Conservation (phyloP, 2,113 vertebrate species). For the Mobula birostris region DNA sequence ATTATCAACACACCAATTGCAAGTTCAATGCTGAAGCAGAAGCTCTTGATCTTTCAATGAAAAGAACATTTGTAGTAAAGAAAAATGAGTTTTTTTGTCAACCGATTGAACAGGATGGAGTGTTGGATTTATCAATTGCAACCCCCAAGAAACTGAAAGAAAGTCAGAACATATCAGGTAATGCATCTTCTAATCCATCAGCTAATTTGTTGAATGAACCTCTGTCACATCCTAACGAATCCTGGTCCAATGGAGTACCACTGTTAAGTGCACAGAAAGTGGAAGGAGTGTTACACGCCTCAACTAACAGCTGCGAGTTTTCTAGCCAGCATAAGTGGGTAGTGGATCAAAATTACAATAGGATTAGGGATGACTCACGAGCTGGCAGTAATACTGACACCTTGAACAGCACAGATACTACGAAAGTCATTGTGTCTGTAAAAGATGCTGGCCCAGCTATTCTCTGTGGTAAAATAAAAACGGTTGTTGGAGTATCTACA, state of each 20-base stretch:
- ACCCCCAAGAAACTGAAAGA: constrained; percentile 59
- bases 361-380: constrained; percentile 59
- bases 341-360: constrained; percentile 57
- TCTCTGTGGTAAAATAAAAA: constrained; percentile 93
- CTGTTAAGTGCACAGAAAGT: constrained; percentile 56
- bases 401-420: constrained; percentile 78
- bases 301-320: constrained; percentile 55
- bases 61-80: constrained; percentile 58
- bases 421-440: constrained; percentile 94
- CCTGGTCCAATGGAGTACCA: constrained; percentile 46
- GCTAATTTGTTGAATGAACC: constrained; percentile 44
- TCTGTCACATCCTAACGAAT: constrained; percentile 47
- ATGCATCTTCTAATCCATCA: constrained; percentile 39
- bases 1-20: constrained; percentile 63
- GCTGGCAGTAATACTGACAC: constrained; percentile 71
- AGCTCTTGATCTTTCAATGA: constrained; percentile 83
- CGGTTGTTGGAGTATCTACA: constrained; percentile 89
- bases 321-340: constrained; percentile 78
- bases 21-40: constrained; percentile 74
- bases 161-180: constrained; percentile 43
- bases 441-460: constrained; percentile 89
- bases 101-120: constrained; percentile 75
- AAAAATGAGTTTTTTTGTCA: constrained; percentile 53
- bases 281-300: constrained; percentile 55
- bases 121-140: constrained; percentile 78